Percentiles rank a stretch among this genome's conserved stretches.
Conservation (phyloP, 2,888 invertebrate species). For the Tryphoninae sp. region DNA sequence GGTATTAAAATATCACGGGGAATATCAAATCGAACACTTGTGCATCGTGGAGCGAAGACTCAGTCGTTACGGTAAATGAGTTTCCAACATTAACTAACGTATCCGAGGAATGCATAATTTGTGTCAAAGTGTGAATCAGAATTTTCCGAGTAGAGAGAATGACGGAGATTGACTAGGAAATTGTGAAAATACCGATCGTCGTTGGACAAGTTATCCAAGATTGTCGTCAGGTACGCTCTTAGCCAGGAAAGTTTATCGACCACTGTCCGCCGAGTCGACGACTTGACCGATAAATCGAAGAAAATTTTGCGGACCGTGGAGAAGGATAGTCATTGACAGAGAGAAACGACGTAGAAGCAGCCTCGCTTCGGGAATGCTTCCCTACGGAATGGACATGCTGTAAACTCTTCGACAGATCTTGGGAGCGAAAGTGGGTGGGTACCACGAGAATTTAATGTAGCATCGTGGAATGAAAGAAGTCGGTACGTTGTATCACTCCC, state of each 20-base stretch:
- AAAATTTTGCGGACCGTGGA: not conserved
- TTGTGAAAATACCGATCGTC: conserved; percentile 7
- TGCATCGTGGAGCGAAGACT: not conserved
- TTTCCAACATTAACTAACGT: not conserved
- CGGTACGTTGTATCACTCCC: conserved; percentile 2
- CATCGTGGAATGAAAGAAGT: not conserved
- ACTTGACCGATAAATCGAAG: not conserved
- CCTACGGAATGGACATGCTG: conserved; percentile 49
- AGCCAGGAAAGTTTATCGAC: conserved; percentile 9
- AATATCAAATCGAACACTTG: not conserved
- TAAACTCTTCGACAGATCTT: conserved; percentile 48
- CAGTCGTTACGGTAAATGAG: not conserved
- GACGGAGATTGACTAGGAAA: conserved; percentile 6
- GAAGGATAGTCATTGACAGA: conserved; percentile 1
- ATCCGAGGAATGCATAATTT: not conserved
- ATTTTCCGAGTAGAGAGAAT: not conserved
- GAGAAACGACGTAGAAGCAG: conserved; percentile 20
- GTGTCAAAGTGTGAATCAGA: conserved; percentile 10
- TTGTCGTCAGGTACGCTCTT: not conserved
- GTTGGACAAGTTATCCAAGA: not conserved
- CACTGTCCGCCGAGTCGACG: not conserved
- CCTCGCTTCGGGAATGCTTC: conserved; percentile 41
- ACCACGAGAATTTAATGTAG: conserved; percentile 33
- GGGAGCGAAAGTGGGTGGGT: conserved; percentile 55
- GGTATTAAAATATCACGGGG: not conserved